A percentile compares a stretch with the other conserved stretches of the same genome.
These are phyloP conservation scores for Apantesis nais DNA, from an alignment of 2,888 invertebrate genomes.

Conservation along the genomic window DNA sequence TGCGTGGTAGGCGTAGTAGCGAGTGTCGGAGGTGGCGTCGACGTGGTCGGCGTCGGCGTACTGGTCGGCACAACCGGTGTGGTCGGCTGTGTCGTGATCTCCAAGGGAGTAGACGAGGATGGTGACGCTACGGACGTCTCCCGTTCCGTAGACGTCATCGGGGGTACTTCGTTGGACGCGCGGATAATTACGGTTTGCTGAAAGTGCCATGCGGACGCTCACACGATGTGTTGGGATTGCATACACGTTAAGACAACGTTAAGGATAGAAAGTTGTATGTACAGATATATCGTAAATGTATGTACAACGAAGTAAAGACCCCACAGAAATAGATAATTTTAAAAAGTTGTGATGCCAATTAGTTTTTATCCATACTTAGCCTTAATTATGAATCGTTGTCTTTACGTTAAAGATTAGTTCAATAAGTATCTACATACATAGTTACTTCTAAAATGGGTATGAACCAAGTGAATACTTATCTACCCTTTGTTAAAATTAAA, in stretches of 20 bases:
- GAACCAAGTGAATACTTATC: slow-evolving; percentile 58
- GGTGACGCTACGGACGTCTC: slow-evolving; percentile 60
- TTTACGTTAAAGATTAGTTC: slow-evolving; percentile 70
- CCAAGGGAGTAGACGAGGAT: slow-evolving; percentile 54
- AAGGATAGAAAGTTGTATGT: slow-evolving; percentile 11
- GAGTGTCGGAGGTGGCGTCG: slow-evolving; percentile 49
- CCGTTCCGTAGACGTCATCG: slow-evolving; percentile 63
- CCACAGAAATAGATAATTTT: neutral
- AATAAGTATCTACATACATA: slow-evolving; percentile 57
- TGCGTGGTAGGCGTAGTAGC: slow-evolving; percentile 51
- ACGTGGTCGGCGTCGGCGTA: slow-evolving; percentile 48
- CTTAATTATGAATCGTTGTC: slow-evolving; percentile 56
- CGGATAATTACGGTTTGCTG: slow-evolving; percentile 84
- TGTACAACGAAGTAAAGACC: slow-evolving; percentile 9
- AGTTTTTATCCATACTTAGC: neutral
- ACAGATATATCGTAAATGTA: slow-evolving; percentile 8
- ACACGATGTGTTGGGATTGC: slow-evolving; percentile 75
- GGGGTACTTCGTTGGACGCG: slow-evolving; percentile 77
- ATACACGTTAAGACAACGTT: slow-evolving; percentile 67
- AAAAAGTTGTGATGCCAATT: neutral
- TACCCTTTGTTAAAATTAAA: slow-evolving; percentile 66
- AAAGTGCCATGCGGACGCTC: slow-evolving; percentile 84
- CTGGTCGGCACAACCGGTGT: slow-evolving; percentile 34
- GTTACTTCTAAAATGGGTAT: slow-evolving; percentile 63
- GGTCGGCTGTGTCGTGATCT: slow-evolving; percentile 50